Base-by-base conservation (phyloP, 2,113 vertebrate genomes). In the Amblyornis subalaris region DNA sequence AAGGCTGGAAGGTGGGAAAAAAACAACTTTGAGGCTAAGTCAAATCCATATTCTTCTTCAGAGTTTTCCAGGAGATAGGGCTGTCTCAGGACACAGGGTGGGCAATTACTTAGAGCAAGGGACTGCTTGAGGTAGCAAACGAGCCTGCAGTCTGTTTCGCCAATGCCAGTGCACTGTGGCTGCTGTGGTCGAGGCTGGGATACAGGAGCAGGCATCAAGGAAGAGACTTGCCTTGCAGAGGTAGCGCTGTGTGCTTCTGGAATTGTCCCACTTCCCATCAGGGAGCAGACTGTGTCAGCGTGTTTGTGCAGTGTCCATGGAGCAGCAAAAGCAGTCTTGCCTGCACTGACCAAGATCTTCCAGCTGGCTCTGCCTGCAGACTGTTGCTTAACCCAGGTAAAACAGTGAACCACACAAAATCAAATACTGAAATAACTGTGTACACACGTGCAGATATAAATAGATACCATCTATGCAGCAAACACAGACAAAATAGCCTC, bases 91-190 rank as follows among this genome's bases (percentile, higher is more conserved):
- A 45, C 51, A 58, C 25, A 10, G 25, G 25, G 12, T 8, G 19
- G 36, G 23, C 26, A 61, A 6, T 21, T 24, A 12, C 14, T 65
- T 36, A n/a, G 38, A 74, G 74, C 45, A 44, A 6, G 10, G 28
- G 9, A 14, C 40, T 35, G 28, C 61, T 64, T 18, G 54, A 54
- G 79, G 33, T 24, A 48, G 25, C 55, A 75, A 18, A 78, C 9
- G 40, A 69, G 22, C n/a, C 64, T 42, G 45, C 23, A 78, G 45
- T 6, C 18, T n/a, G 26, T 23, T 64, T 29, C 9, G 9, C 36
- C 53, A 38, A 0, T 12, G 13, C 65, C 55, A 53, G 78, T 66
- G 44, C 50, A 33, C 29, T 0, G 0, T 2, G 28, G 28, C 69
- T 45, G 54, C 54, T 42, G 24, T 11, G 84, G 35, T 12, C 23